Evolutionary conservation across 2,888 invertebrate species (phyloP), one percentile per base, ranked within the genome.

Genomic region (Leptarthrus brevirostris): DNA sequence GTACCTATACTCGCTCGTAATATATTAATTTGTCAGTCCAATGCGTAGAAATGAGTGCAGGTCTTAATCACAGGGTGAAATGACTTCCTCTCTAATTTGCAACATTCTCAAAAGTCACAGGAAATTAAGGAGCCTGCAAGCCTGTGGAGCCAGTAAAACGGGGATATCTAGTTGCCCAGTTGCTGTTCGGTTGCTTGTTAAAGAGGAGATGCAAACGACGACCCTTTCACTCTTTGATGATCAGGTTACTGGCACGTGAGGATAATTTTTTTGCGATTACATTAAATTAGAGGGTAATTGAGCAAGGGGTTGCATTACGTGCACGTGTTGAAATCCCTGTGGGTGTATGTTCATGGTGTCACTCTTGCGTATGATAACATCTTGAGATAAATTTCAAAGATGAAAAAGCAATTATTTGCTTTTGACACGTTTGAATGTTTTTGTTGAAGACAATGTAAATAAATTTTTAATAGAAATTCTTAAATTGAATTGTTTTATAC

Each of bases 181-280:
- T 34, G 44, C 8, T 40, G 47, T 16, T 44, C 6, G 3, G 12
- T 8, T 12, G n/a, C 10, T 12, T 30, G 30, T 61, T n/a, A 36
- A 61, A 24, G 36, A 44, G 26, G 44, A 64, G 64, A 44, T 64
- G 64, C 64, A 64, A 64, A 64, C 36, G 64, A 64, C 64, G 64
- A 64, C 64, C 64, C 64, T 64, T 64, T 64, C 64, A 40, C 54
- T 71, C 76, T 76, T 76, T 76, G 74, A 76, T 74, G 76, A 76
- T 76, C 76, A 74, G 64, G 73, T 76, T 76, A 76, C 76, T 53
- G 74, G 73, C 76, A 76, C 76, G 76, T 76, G 76, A 74, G 74
- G 71, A 76, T 76, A 76, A 76, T 76, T 76, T 76, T 74, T 74
- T 76, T 72, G 49, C 76, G 73, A 76, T 76, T 76, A 76, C 71